Base-by-base conservation (phyloP, 2,888 invertebrate genomes). In the Acholoe squamosa region DNA sequence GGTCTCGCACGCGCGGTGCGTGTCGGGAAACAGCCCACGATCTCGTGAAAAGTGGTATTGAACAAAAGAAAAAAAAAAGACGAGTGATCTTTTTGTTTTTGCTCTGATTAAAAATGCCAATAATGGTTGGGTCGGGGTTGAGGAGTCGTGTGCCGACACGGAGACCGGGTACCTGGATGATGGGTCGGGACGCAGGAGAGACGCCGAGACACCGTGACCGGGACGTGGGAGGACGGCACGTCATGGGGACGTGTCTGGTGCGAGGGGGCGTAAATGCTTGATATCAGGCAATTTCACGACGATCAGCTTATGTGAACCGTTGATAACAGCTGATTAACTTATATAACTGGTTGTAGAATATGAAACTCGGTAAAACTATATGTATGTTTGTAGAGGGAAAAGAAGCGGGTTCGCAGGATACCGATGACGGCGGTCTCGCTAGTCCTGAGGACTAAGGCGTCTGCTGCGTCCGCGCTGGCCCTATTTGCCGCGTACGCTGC, bases 161-260 rank as follows among this genome's bases (percentile, higher is more conserved):
- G n/a, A n/a, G n/a, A 77, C 77, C 10, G 80, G 80, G 80, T 80
- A 80, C 80, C 80, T 80, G 80, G 80, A 80, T 80, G 80, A n/a
- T 19, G 71, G 5, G 71, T 0, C 31, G 71, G 71, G 71, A 71
- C 71, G 71, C 3, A 3, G 19, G 12, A 25, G 0, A 3, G 28
- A 28, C 71, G 28, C 28, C 28, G 3, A 43, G 43, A 43, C 43
- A 10, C 43, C 43, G 43, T 43, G 71, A 71, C 71, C 61, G 61
- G 61, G 71, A 25, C 71, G 71, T 28, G 14, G 14, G 80, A 76
- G 25, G 76, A 28, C 61, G 61, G 3, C n/a, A 61, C 28, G 31
- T 19, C 76, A 31, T 1, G 76, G 76, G 76, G 19, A 7, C 76
- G n/a, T 7, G 76, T n/a, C 76, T 76, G 76, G 31, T 3, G 76